Conservation (phyloP, 2,113 vertebrate genomes). For the Macroglossus sobrinus region DNA sequence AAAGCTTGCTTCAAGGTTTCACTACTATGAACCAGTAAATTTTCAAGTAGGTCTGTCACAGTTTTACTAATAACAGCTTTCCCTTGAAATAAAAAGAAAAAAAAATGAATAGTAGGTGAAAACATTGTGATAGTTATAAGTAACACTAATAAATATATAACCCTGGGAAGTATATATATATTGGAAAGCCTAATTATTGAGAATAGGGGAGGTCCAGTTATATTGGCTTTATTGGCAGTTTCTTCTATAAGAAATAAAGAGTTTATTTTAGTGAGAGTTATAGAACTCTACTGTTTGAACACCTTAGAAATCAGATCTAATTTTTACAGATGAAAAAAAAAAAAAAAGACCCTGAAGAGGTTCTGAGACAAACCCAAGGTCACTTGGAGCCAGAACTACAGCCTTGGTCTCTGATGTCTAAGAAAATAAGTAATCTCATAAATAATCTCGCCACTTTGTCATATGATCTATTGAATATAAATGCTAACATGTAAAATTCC, state of each 20-base stretch:
- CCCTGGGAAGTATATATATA: neutral
- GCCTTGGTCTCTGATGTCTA: neutral
- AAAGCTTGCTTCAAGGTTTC: neutral
- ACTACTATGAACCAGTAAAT: neutral
- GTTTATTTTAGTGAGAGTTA: neutral
- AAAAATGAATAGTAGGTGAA: neutral
- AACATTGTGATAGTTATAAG: neutral
- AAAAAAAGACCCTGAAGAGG: neutral
- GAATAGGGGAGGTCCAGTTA: neutral
- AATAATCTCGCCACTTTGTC: neutral
- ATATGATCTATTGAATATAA: neutral
- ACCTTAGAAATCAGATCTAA: neutral
- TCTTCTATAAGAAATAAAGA: neutral
- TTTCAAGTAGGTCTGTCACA: neutral
- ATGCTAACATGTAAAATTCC: neutral
- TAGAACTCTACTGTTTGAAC: neutral
- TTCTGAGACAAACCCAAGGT: neutral
- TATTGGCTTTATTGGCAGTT: neutral
- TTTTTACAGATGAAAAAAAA: neutral
- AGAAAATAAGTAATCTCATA: neutral
- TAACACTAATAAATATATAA: neutral
- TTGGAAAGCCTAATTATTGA: neutral
- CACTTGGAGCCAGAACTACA: neutral
- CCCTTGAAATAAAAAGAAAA: neutral
- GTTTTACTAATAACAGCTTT: neutral